Conservation (phyloP, 1,140 invertebrate species). For the Eufriesea mexicana region DNA sequence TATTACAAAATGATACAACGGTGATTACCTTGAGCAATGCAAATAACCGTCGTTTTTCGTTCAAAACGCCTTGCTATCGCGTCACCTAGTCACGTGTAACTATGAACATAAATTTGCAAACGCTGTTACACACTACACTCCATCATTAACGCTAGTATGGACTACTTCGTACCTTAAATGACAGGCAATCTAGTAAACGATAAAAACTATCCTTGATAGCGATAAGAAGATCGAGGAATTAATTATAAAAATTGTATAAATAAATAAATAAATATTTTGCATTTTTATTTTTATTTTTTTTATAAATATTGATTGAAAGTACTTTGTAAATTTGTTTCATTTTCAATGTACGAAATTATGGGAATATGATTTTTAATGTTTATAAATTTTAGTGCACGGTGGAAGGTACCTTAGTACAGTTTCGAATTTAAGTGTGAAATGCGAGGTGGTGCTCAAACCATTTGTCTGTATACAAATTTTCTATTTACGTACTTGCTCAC, state of each 20-base stretch:
- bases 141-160: background rate
- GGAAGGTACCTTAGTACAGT: background rate
- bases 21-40: constrained; percentile 66
- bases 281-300: background rate
- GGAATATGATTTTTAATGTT: background rate
- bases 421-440: background rate
- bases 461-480: background rate
- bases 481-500: background rate
- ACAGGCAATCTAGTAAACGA: background rate
- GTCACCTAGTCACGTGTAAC: background rate
- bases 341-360: background rate
- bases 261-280: background rate
- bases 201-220: background rate
- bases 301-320: background rate
- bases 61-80: background rate
- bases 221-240: background rate
- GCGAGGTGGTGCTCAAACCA: background rate
- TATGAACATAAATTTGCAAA: background rate
- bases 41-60: constrained; percentile 60
- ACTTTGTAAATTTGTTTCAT: background rate
- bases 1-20: constrained; percentile 37
- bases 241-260: background rate
- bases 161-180: too few relatives aligned
- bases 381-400: background rate
- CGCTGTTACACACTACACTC: background rate